These are phyloP conservation scores for Illadopsis cleaveri DNA, from an alignment of 2,113 vertebrate genomes.

Conservation along the genomic window DNA sequence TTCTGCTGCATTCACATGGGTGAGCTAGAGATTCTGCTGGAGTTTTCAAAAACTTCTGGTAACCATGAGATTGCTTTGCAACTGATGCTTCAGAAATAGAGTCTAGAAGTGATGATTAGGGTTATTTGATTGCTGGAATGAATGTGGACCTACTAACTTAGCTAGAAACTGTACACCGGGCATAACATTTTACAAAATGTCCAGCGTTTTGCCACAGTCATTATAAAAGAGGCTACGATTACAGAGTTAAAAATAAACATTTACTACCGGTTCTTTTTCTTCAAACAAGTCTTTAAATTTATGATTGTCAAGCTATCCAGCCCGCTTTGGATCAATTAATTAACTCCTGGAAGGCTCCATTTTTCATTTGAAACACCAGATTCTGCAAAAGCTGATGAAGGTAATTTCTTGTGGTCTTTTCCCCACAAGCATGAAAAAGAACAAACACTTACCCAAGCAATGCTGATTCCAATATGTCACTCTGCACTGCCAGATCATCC, in stretches of 20 bases:
- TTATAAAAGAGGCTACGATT: background rate
- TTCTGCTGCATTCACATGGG: background rate
- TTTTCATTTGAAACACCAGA: constrained; percentile 39
- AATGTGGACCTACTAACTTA: background rate
- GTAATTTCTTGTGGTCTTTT: constrained; percentile 43
- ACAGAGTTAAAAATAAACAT: background rate
- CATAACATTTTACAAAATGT: background rate
- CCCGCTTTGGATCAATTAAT: constrained; percentile 59
- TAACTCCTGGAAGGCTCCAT: constrained; percentile 65
- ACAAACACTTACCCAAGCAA: background rate
- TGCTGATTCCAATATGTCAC: background rate
- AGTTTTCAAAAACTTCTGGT: background rate
- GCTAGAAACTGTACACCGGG: background rate
- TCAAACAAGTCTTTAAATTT: constrained; percentile 29
- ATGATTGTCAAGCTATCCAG: background rate
- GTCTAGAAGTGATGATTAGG: background rate
- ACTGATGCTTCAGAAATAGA: background rate
- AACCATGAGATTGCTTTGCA: background rate
- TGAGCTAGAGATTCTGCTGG: background rate
- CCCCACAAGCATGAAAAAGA: background rate
- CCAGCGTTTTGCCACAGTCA: background rate
- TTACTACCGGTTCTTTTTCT: constrained; percentile 7
- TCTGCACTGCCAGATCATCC: background rate
- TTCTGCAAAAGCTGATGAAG: constrained; percentile 33
- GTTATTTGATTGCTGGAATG: background rate